Evolutionary conservation across 2,113 vertebrate species (phyloP), one percentile per base, ranked within the genome.

Genomic region (Hypanus sabinus): DNA sequence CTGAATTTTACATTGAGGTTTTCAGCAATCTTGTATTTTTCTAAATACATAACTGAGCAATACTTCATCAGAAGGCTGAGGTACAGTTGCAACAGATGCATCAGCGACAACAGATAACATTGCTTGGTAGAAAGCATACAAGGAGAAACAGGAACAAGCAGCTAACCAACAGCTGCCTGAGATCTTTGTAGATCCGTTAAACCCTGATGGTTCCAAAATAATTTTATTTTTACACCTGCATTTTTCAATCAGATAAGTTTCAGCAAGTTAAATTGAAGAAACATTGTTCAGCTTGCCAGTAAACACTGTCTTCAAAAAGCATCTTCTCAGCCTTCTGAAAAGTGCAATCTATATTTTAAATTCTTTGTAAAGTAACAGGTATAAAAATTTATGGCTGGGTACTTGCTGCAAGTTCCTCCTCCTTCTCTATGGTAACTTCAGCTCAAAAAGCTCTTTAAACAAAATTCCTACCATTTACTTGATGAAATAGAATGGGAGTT

Each of bases 171-270:
- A 92, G 91, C 27, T 46, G 85, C 85, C 70, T 2, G 70, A 71
- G 20, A 16, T 20, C 70, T 46, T 70, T 24, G 11, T 30, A 73
- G 70, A 73, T 93, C 22, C 9, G 33, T 55, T 93, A 55, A 93
- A 73, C 36, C 38, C 65, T 36, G 62, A 71, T 11, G 38, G 22
- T 55, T 93, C 91, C 68, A 73, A 93, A 73, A 75, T 93, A 93
- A 71, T 71, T 38, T 70, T 33, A 0, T 93, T 71, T 22, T 27
- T 73, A 73, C 68, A 93, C 36, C 91, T 93, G 91, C 65, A 27
- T 12, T 93, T 93, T 93, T 92, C 65, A 93, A 93, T 93, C 91
- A 73, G 91, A 73, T 93, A 93, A 73, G 90, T 91, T 36, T 91
- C n/a, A 91, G 33, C 8, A 70, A 36, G 36, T 91, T 70, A 91